These are phyloP conservation scores for Monodelphis domestica DNA, from an alignment of 2,797 vertebrate genomes.

Conservation along the genomic window DNA sequence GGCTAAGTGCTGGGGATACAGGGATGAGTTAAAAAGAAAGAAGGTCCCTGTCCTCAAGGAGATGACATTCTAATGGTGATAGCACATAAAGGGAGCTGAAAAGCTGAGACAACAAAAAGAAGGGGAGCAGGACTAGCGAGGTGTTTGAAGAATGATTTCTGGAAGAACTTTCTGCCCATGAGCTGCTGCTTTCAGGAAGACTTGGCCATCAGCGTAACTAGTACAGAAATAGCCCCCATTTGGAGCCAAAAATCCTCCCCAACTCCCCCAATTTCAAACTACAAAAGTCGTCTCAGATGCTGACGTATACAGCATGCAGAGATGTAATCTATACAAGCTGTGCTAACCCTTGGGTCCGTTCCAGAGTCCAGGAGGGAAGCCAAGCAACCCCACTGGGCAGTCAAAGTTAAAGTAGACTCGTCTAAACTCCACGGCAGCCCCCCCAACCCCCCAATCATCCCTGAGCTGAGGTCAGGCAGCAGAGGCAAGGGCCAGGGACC, in stretches of 20 bases:
- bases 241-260: background rate
- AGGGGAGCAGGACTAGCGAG: background rate
- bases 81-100: background rate
- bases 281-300: background rate
- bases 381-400: background rate
- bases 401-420: background rate
- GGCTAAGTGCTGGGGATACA: background rate
- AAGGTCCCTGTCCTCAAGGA: background rate
- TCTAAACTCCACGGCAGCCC: background rate
- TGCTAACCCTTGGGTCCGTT: slow-evolving; percentile 11
- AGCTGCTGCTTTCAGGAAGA: background rate
- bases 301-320: background rate
- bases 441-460: background rate
- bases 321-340: slow-evolving; percentile 1
- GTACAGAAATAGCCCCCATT: background rate
- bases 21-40: background rate
- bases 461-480: background rate
- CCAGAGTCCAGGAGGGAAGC: background rate
- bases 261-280: background rate
- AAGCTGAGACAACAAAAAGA: background rate
- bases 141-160: background rate
- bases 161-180: background rate
- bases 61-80: background rate
- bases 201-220: too few species aligned
- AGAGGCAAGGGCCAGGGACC: background rate